Conservation (phyloP, 2,888 invertebrate species). For the Ecliptopera silaceata region DNA sequence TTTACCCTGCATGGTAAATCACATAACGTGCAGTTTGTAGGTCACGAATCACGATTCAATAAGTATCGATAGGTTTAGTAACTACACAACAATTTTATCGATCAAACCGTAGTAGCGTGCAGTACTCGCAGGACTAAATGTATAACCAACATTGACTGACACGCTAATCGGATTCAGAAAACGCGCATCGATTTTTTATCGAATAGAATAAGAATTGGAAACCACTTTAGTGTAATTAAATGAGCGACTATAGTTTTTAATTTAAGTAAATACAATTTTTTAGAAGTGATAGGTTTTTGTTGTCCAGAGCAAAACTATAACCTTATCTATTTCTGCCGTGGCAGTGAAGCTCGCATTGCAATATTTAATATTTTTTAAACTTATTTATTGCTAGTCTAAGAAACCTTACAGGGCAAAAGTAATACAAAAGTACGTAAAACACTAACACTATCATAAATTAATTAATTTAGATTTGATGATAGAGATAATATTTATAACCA, state of each 20-base stretch:
- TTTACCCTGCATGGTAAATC: slow-evolving; percentile 1
- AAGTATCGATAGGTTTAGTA: slow-evolving; percentile 18
- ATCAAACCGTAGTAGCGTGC: slow-evolving; percentile 69
- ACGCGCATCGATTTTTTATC: slow-evolving; percentile 31
- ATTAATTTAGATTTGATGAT: no score
- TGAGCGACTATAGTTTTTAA: slow-evolving; percentile 14
- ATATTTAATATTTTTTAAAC: no score
- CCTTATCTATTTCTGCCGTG: no score
- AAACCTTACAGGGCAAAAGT: background rate
- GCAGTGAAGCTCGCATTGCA: no score
- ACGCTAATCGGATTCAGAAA: slow-evolving; percentile 59
- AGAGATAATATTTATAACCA: no score
- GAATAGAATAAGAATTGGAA: slow-evolving; percentile 24
- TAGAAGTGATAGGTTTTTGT: no score
- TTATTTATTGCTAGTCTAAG: no score
- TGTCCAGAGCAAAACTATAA: no score
- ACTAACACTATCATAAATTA: no score
- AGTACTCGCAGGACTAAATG: slow-evolving; percentile 52
- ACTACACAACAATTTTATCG: slow-evolving; percentile 47
- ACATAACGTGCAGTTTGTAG: slow-evolving; percentile 16
- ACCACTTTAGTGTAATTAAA: slow-evolving; percentile 10
- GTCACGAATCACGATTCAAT: slow-evolving; percentile 27
- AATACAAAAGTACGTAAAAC: background rate
- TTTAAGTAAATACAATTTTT: no score
- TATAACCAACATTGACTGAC: slow-evolving; percentile 59